Percentiles rank a stretch among this genome's conserved stretches.
These are phyloP conservation scores for Picathartes gymnocephalus DNA, from an alignment of 2,113 vertebrate genomes.

Conservation along the genomic window DNA sequence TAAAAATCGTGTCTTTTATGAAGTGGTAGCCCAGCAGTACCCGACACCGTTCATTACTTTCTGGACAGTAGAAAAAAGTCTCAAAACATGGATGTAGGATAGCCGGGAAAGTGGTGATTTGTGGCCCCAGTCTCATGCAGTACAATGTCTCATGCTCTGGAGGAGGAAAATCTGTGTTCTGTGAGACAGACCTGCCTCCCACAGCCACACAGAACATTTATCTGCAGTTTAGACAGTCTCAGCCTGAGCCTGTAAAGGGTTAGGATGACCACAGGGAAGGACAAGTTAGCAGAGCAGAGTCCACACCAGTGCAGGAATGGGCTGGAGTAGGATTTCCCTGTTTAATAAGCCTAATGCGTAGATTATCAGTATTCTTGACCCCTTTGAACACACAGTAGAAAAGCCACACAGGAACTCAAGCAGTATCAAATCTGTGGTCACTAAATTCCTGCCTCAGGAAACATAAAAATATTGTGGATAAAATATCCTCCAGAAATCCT, in stretches of 20 bases:
- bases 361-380: background rate
- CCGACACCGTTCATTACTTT: background rate
- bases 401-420: background rate
- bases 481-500: background rate
- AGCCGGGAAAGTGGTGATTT: background rate
- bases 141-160: background rate
- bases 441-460: background rate
- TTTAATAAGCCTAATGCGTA: background rate
- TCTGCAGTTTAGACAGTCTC: background rate
- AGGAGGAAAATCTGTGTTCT: background rate
- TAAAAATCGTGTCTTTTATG: background rate
- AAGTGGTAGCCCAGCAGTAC: background rate
- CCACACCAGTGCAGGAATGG: rapidly evolving
- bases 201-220: background rate
- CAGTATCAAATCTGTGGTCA: background rate
- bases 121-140: background rate
- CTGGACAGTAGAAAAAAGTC: background rate
- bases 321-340: background rate
- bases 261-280: background rate
- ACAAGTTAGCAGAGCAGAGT: background rate
- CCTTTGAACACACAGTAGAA: background rate
- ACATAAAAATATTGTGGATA: background rate
- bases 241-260: background rate
- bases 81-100: background rate
- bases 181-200: background rate